phyloP scores from a whole-genome alignment of 2,888 invertebrate species.

The Epistrophe eligans region DNA sequence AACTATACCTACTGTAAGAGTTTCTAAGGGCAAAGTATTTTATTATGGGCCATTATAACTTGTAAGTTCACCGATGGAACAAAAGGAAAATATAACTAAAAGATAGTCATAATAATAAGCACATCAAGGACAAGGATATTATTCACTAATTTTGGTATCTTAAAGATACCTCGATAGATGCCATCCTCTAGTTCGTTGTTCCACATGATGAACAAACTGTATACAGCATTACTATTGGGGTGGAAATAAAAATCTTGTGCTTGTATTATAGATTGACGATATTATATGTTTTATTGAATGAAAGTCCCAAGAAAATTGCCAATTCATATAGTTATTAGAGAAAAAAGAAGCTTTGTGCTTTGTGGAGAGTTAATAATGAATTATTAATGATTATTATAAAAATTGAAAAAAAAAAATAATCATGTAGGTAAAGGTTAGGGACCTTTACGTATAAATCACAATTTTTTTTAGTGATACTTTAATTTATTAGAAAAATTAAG shows the following conservation, averaged over 20 bases:
- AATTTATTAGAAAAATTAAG: background rate
- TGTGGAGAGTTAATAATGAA: background rate
- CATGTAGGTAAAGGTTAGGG: no score
- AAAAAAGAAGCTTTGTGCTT: background rate
- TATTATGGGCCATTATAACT: background rate
- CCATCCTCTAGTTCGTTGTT: background rate
- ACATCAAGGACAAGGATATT: background rate
- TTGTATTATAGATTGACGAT: background rate
- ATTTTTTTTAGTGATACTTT: background rate
- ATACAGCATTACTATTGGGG: background rate
- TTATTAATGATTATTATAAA: background rate
- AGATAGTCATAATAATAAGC: slow-evolving; percentile 4
- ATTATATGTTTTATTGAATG: background rate
- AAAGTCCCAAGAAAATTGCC: background rate
- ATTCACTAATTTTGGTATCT: slow-evolving; percentile 9
- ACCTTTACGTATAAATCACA: background rate
- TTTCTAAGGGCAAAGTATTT: background rate
- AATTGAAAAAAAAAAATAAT: background rate
- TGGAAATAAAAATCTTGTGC: background rate
- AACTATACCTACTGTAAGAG: background rate
- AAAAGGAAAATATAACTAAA: background rate
- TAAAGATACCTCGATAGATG: background rate
- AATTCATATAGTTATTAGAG: slow-evolving; percentile 3
- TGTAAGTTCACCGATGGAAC: slow-evolving; percentile 8
- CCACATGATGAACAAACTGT: background rate